Evolutionary conservation across 2,113 vertebrate species (phyloP).

Genomic region (Pantherophis guttatus): DNA sequence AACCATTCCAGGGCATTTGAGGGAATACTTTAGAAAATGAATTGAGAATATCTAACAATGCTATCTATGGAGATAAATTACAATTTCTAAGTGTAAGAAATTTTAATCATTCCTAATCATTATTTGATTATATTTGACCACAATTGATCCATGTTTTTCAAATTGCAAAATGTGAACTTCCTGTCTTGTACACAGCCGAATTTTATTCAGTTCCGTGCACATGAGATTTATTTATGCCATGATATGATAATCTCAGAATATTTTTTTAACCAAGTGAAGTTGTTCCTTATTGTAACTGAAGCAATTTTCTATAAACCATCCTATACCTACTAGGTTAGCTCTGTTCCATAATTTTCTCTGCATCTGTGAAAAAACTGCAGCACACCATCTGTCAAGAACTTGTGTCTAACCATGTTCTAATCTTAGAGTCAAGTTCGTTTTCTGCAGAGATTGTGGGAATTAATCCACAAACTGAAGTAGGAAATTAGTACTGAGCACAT

Average conservation of each 20-base stretch:
- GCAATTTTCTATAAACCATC: not conserved
- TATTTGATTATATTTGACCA: not conserved
- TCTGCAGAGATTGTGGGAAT: not conserved
- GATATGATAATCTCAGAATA: not conserved
- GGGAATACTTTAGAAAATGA: not conserved
- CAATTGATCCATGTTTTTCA: not conserved
- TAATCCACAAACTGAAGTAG: not conserved
- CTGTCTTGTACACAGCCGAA: not conserved
- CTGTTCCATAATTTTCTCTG: not conserved
- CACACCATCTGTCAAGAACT: not conserved
- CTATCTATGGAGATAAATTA: not conserved
- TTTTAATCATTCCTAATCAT: not conserved
- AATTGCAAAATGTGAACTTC: not conserved
- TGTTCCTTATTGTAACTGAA: not conserved
- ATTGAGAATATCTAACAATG: not conserved
- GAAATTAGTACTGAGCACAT: not conserved
- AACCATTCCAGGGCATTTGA: not conserved
- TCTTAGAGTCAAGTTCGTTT: not conserved
- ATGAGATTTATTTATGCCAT: not conserved
- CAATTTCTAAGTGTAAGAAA: not conserved
- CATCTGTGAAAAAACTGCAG: not conserved
- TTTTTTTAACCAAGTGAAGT: not conserved
- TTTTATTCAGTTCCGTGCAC: not conserved
- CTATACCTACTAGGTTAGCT: not conserved
- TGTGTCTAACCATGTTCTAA: not conserved